Base-by-base conservation (phyloP, 2,888 invertebrate species). In the Dicyrtomina minuta region DNA sequence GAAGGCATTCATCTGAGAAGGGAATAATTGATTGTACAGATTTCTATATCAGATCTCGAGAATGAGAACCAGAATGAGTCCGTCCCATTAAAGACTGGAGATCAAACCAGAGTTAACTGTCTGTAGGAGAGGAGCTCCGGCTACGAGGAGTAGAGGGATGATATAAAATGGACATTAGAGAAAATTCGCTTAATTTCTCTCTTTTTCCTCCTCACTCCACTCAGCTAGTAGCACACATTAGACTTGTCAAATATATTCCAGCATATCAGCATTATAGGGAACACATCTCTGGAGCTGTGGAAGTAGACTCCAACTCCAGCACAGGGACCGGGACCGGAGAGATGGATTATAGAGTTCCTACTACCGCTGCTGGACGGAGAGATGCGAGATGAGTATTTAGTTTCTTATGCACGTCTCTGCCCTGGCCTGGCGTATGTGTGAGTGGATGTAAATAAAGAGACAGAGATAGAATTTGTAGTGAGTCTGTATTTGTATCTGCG, bases 1-100 rank as follows among this genome's bases (percentile, higher is more conserved):
- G 59, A 43, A n/a, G 46, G 33, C 51, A 68, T 68, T 68, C 66
- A 62, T 61, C 68, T 70, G 66, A 62, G 66, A 53, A 70, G 61
- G 66, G 64, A 73, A 73, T 73, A 73, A 73, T 73, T 73, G 73
- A 73, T 70, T 66, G 56, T 51, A 60, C 68, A 72, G 72, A 72
- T 72, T 70, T 68, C 60, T 61, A 22, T 61, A 60, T 66, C 68
- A 71, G 71, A 68, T 71, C 59, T 26, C 44, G n/a, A n/a, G n/a
- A n/a, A n/a, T n/a, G n/a, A n/a, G n/a, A n/a, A n/a, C n/a, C 51
- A 53, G 60, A 70, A 71, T 67, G 71, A 71, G 68, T 64, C 44
- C 58, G 51, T 49, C 59, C 70, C 67, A 67, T 67, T 71, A 68
- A 67, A 53, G 58, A 58, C 49, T 62, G 2, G 62, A 62, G 62